phyloP scores from a whole-genome alignment of 2,888 invertebrate species.

The Caenorhabditis zanzibari region DNA sequence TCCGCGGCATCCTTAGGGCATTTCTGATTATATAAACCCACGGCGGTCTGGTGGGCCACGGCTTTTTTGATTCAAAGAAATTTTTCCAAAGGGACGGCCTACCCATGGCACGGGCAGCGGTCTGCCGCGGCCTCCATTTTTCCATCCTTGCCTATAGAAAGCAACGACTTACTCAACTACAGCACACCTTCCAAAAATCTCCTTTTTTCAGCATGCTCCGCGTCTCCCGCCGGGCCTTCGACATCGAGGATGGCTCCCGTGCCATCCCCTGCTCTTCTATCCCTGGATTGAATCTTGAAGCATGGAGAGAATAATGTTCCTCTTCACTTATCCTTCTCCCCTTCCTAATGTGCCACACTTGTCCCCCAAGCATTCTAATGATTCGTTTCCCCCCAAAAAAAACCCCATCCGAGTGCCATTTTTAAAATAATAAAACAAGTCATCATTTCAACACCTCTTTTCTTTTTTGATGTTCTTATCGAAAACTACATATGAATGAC shows the following conservation, averaged over 20 bases:
- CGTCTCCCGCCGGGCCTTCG: conserved; percentile 67
- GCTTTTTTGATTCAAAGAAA: too few species aligned
- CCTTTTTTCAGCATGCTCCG: conserved; percentile 66
- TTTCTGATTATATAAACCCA: too few species aligned
- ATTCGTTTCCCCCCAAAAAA: conserved; percentile 30
- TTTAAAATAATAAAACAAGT: conserved; percentile 31
- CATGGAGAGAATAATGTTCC: conserved; percentile 74
- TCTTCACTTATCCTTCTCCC: neutral
- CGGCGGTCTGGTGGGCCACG: too few species aligned
- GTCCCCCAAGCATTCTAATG: neutral
- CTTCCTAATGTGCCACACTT: conserved; percentile 18
- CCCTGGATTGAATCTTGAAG: conserved; percentile 74
- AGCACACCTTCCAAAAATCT: too few species aligned
- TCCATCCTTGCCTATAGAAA: too few species aligned
- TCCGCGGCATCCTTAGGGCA: too few species aligned
- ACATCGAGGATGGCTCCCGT: conserved; percentile 69
- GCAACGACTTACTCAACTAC: too few species aligned
- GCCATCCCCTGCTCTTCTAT: conserved; percentile 78
- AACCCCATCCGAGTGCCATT: conserved; percentile 53
- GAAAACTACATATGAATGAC: conserved; percentile 26
- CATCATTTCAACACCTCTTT: conserved; percentile 9
- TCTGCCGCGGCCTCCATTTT: too few species aligned
- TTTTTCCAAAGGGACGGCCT: too few species aligned
- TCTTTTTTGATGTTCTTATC: neutral
- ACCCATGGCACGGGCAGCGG: too few species aligned